These are phyloP conservation scores for Odontomachus brunneus DNA, from an alignment of 1,140 invertebrate species.

Conservation along the genomic window DNA sequence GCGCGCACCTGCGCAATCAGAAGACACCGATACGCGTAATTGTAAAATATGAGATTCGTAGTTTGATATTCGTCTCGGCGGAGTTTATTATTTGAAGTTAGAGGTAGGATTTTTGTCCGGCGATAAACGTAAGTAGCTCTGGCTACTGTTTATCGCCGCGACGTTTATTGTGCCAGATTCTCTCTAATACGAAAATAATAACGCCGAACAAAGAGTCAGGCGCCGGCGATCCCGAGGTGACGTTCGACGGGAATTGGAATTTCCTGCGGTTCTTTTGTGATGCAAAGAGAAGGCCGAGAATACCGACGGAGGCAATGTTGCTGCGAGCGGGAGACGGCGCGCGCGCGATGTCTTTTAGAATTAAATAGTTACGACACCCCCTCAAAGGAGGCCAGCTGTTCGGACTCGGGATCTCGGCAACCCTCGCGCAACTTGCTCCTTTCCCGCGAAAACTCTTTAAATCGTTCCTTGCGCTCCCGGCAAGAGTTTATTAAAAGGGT, in stretches of 20 bases:
- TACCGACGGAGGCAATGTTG: constrained; percentile 31
- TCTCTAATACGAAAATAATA: constrained; percentile 74
- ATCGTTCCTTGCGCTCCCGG: constrained; percentile 67
- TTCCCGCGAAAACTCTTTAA: constrained; percentile 80
- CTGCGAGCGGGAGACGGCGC: constrained; percentile 58
- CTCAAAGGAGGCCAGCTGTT: constrained; percentile 66
- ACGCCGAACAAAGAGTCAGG: constrained; percentile 58
- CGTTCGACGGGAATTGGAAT: constrained; percentile 78
- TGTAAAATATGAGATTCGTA: constrained; percentile 1
- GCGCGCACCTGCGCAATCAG: not conserved
- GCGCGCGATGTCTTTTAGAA: constrained; percentile 77
- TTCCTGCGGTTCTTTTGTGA: constrained; percentile 82
- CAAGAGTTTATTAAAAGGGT: constrained; percentile 83
- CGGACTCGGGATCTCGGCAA: constrained; percentile 45
- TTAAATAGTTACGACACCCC: constrained; percentile 81
- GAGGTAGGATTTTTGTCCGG: not conserved
- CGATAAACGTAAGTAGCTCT: not conserved
- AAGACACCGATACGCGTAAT: not conserved
- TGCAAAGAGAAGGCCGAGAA: constrained; percentile 77
- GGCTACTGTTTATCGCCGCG: constrained; percentile 26
- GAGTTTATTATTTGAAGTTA: not conserved
- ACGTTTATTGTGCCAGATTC: constrained; percentile 43
- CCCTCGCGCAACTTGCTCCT: constrained; percentile 65
- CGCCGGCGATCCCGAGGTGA: constrained; percentile 62
- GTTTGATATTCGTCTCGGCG: no score